Evolutionary conservation across 2,888 invertebrate genomes (phyloP), one percentile per base, ranked within the genome.

Genomic region (Drosophila mimetica): DNA sequence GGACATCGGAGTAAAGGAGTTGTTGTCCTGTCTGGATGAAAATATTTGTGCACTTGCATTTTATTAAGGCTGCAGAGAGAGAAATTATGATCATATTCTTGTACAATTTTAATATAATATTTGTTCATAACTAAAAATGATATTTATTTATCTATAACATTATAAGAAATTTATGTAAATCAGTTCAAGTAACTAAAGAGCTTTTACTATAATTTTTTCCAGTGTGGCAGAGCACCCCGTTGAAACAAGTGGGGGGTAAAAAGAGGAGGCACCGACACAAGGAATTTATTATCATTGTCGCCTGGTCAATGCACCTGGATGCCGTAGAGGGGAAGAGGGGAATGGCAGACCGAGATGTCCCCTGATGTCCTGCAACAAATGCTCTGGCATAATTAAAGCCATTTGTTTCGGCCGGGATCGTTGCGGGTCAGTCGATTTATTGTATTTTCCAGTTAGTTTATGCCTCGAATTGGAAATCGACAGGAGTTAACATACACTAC

Each of bases 351-450:
- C 7, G 48, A 11, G 34, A 30, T 50, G 70, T 32, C 37, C 58
- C 46, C 51, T 50, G 50, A 65, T 63, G 64, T 54, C 53, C 61
- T 73, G 75, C 55, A 52, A 59, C 51, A 74, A 64, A 59, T 75
- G 57, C 53, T 52, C 64, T 58, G 76, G 87, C 86, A 87, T 82
- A 82, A 82, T 82, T 82, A 82, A 87, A 87, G 69, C 87, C 82
- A 87, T 82, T 87, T 87, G 79, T 85, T 82, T 75, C 71, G 41
- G 44, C 36, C 37, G 60, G 57, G 65, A 71, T 64, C 77, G 66
- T 58, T 63, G 48, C 25, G 39, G 67, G 70, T 80, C 77, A 74
- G 57, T 65, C 79, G 71, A 82, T 82, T 82, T 82, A 82, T 82
- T 82, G 78, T 79, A 64, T 71, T 78, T 78, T 59, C 69, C 75